These are phyloP conservation scores for Iphiclides podalirius DNA, from an alignment of 2,888 invertebrate genomes.

Conservation along the genomic window DNA sequence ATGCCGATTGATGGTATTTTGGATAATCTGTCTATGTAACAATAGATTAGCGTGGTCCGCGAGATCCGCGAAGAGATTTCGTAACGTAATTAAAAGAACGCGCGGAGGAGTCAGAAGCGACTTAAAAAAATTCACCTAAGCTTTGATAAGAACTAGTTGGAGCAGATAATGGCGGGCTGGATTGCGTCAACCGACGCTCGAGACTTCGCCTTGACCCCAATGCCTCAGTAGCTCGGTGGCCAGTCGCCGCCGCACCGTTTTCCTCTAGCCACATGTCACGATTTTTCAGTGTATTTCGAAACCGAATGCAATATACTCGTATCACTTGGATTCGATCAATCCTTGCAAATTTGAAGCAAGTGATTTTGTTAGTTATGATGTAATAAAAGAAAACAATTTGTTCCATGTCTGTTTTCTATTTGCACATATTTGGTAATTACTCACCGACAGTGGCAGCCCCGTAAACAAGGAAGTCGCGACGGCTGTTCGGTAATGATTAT, in stretches of 20 bases:
- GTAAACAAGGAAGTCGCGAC: slow-evolving; percentile 20
- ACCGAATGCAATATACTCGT: not conserved
- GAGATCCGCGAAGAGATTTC: slow-evolving; percentile 3
- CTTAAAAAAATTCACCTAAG: slow-evolving; percentile 35
- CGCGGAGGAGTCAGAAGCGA: slow-evolving; percentile 26
- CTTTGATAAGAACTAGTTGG: slow-evolving; percentile 45
- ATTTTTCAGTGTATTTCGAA: slow-evolving; percentile 18
- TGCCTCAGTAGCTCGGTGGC: slow-evolving; percentile 34
- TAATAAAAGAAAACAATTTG: no score
- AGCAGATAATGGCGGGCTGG: slow-evolving; percentile 45
- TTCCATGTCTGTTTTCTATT: no score
- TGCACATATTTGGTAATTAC: slow-evolving; percentile 6
- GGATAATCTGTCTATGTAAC: no score
- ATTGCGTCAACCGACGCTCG: slow-evolving; percentile 56
- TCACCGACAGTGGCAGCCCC: slow-evolving; percentile 8
- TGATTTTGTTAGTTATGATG: no score
- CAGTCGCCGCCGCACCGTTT: slow-evolving; percentile 35
- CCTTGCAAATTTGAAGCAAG: no score
- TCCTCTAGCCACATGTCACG: slow-evolving; percentile 36
- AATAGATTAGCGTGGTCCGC: no score
- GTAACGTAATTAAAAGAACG: slow-evolving; percentile 11
- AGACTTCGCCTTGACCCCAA: slow-evolving; percentile 64
- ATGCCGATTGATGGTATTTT: no score
- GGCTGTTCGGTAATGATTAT: slow-evolving; percentile 1
- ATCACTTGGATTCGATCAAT: no score